A percentile compares a stretch with the other conserved stretches of the same genome.
phyloP scores from a whole-genome alignment of 1,140 invertebrate species.

The Cyclina sinensis region DNA sequence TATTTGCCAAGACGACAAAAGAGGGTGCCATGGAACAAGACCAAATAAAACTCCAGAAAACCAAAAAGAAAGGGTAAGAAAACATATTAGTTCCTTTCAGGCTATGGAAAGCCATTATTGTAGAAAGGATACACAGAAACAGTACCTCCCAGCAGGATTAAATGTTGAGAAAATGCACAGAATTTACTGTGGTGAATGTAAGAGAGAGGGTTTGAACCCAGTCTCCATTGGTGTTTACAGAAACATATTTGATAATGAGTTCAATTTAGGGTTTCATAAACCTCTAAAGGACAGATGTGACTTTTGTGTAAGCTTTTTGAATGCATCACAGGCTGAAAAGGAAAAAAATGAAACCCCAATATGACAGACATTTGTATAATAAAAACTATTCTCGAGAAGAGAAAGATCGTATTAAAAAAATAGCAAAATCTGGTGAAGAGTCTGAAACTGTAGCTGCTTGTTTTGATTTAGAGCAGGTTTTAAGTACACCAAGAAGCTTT shows the following conservation, averaged over 20 bases:
- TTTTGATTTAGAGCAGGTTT: conserved; percentile 43
- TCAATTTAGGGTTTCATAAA: conserved; percentile 16
- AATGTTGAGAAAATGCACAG: conserved; percentile 3
- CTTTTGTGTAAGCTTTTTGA: background rate
- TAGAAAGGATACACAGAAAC: conserved; percentile 7
- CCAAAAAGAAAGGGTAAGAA: background rate
- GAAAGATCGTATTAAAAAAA: conserved; percentile 3
- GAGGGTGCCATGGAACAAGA: background rate
- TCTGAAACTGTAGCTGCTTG: conserved; percentile 11
- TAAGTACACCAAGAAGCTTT: conserved; percentile 13
- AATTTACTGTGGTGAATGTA: background rate
- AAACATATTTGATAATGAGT: conserved; percentile 22
- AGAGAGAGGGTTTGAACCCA: background rate
- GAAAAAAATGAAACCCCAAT: background rate
- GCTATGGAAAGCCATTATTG: conserved; percentile 20
- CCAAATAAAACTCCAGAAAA: background rate
- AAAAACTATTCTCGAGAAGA: too few species aligned
- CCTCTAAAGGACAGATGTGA: conserved; percentile 34
- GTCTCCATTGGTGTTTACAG: background rate
- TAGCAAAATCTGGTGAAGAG: background rate
- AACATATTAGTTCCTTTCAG: conserved; percentile 8
- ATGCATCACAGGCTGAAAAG: background rate
- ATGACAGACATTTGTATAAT: background rate
- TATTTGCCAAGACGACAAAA: background rate
- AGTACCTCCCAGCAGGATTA: conserved; percentile 11